Conservation (phyloP, 2,888 invertebrate genomes). For the Argyra leucocephala region DNA sequence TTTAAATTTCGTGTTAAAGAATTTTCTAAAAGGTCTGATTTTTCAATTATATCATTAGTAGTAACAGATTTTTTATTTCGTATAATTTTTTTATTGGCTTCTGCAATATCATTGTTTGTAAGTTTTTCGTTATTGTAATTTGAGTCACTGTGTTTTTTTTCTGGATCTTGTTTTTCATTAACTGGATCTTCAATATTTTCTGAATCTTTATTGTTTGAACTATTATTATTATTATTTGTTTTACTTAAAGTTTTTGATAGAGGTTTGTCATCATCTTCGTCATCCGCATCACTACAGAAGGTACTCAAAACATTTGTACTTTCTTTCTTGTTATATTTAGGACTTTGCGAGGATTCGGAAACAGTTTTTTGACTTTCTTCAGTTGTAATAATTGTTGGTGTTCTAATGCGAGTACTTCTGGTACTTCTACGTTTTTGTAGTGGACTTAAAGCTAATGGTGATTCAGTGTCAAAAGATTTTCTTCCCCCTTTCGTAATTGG, state of each 20-base stretch:
- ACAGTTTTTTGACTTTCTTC: neutral
- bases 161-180: neutral
- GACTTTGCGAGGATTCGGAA: neutral
- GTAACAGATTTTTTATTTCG: neutral
- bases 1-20: neutral
- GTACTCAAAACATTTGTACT: constrained; percentile 27
- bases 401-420: constrained; percentile 1
- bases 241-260: neutral
- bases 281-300: constrained; percentile 24
- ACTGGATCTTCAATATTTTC: too few relatives aligned
- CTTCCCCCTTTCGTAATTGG: constrained; percentile 4
- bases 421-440: constrained; percentile 11
- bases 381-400: neutral
- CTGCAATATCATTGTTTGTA: neutral
- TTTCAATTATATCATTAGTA: neutral
- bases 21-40: neutral
- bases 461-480: constrained; percentile 11
- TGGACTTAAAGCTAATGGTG: constrained; percentile 5
- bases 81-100: neutral
- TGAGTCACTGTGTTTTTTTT: neutral
- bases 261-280: constrained; percentile 13
- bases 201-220: neutral
- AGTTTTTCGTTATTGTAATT: neutral
- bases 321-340: constrained; percentile 20
- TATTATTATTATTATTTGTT: neutral